Percentiles rank a stretch among this genome's conserved stretches.
Conservation (phyloP, 2,888 invertebrate genomes). For the Byasa hedistus region DNA sequence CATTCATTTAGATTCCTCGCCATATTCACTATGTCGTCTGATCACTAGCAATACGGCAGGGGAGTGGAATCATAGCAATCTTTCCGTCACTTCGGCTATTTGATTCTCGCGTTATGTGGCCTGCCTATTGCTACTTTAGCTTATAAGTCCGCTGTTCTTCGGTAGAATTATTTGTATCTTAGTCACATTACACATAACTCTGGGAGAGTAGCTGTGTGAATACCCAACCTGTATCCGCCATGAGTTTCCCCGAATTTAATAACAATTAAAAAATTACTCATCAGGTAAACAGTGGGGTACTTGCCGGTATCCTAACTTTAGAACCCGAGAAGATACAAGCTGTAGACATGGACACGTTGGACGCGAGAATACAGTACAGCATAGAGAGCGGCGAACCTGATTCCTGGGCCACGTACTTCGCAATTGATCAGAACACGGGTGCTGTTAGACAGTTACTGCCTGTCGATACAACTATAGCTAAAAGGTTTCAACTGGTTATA, state of each 20-base stretch:
- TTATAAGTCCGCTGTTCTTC: too few relatives aligned
- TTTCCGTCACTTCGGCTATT: too few relatives aligned
- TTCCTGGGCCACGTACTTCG: constrained; percentile 88
- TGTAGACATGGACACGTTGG: constrained; percentile 93
- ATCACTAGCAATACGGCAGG: too few relatives aligned
- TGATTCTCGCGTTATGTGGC: too few relatives aligned
- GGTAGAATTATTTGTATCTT: too few relatives aligned
- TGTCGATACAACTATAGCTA: constrained; percentile 88
- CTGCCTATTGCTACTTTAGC: too few relatives aligned
- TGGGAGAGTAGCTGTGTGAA: too few relatives aligned
- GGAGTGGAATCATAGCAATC: too few relatives aligned
- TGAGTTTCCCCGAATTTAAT: background rate
- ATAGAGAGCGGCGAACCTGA: constrained; percentile 90
- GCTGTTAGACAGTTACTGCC: constrained; percentile 89
- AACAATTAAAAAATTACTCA: constrained; percentile 1
- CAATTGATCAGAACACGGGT: constrained; percentile 89
- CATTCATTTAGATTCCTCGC: too few relatives aligned
- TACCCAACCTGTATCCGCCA: too few relatives aligned
- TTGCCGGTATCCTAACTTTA: constrained; percentile 90
- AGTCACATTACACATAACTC: too few relatives aligned
- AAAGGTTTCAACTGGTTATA: constrained; percentile 89
- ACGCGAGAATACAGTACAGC: constrained; percentile 89
- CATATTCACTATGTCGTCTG: too few relatives aligned
- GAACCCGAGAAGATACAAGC: constrained; percentile 94
- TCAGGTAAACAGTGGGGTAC: constrained; percentile 88